Base-by-base conservation (phyloP, 2,113 vertebrate species). In the Hucho hucho region DNA sequence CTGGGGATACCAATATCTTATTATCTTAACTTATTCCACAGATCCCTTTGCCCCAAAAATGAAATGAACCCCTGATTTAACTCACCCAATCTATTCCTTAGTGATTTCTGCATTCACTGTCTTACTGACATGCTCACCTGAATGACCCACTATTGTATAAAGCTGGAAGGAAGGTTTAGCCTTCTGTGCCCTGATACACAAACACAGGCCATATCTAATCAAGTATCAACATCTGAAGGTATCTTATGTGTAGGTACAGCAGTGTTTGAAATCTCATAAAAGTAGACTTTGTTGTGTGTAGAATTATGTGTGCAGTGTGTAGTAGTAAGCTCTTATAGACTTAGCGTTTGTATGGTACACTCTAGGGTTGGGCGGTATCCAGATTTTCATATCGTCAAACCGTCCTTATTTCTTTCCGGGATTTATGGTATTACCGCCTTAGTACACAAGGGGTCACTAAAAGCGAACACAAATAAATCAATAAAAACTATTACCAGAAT, bases 161-260 rank as follows among this genome's bases (percentile, higher is more conserved):
- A 80, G 74, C 77, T 85, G 85, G 86, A 89, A 81, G 76, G 78
- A 88, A 75, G 85, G 86, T 20, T 75, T 87, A 80, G 87, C 87
- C 79, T 89, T 90, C 81, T 89, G 47, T 64, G 83, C 88, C 64
- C 83, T 91, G 81, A 85, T 89, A 74, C 88, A 88, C 81, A 92
- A 84, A 70, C 84, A 86, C 83, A 90, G 87, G 71, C 86, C 87
- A 77, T 88, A 87, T 76, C 84, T 90, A 78, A 79, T 92, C 83
- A 83, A 87, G 61, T 90, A 84, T 88, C 70, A 84, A 69, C 85
- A 80, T 47, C 89, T 92, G 84, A 81, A 84, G 66, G 78, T 79
- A 68, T 61, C 37, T 14, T n/a, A 49, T 20, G 53, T 69, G 32
- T n/a, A 49, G 46, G 32, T 69, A 26, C 58, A 64, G 37, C 14